Percentiles rank a stretch among this genome's conserved stretches.
These are phyloP conservation scores for Pristionchus fissidentatus DNA, from an alignment of 2,888 invertebrate species.

Conservation along the genomic window DNA sequence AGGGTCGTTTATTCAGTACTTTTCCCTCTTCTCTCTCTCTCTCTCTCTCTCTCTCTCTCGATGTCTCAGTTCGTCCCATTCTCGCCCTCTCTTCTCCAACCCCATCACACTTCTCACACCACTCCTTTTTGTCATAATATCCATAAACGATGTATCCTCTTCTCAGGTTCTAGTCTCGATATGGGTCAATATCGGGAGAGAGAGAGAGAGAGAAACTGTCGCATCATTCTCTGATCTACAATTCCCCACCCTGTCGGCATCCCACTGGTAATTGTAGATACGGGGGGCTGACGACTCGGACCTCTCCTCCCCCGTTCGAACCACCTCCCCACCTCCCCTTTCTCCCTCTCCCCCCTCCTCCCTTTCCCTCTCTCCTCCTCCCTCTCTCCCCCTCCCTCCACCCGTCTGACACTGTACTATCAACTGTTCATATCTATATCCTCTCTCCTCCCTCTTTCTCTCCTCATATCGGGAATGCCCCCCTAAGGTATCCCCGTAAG, in stretches of 20 bases:
- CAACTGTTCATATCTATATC: constrained; percentile 25
- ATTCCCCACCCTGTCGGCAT: too few species aligned
- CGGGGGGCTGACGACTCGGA: too few species aligned
- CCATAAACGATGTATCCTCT: constrained; percentile 15
- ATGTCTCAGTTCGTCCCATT: not conserved
- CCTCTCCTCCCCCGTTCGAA: not conserved
- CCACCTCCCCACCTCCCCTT: not conserved
- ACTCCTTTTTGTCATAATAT: constrained; percentile 19
- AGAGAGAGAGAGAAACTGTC: not conserved
- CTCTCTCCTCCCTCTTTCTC: not conserved
- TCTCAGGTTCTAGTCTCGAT: too few species aligned
- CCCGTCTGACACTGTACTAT: not conserved
- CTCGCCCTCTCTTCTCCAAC: not conserved
- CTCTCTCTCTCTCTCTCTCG: not conserved
- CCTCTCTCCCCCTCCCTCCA: not conserved
- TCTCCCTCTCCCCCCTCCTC: not conserved
- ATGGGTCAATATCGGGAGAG: not conserved
- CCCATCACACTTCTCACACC: constrained; percentile 9
- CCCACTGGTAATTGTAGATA: constrained; percentile 17
- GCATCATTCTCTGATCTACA: not conserved
- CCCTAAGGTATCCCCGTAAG: constrained; percentile 1
- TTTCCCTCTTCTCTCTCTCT: not conserved
- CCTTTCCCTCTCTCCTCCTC: not conserved
- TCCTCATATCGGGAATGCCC: not conserved
- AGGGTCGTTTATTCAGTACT: constrained; percentile 13